Evolutionary conservation across 2,797 vertebrate genomes (phyloP), one percentile per base, ranked within the genome.

Genomic region (Sebastolobus alascanus): DNA sequence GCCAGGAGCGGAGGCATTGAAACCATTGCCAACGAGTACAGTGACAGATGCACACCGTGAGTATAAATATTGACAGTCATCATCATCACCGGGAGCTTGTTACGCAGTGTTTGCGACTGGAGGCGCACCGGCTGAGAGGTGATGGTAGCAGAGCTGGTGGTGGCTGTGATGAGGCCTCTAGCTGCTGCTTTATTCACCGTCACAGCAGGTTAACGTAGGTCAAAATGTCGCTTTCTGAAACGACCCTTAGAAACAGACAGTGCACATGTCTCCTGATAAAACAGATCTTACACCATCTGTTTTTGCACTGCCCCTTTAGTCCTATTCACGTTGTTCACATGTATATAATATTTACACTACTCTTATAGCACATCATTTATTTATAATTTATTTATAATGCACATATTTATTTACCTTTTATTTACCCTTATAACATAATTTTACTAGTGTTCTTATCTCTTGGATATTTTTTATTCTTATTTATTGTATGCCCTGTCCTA

Each of bases 11-110:
- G 98, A 66, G 98, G 98, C 78, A 99, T 99, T 90, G 98, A 99
- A 94, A 99, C 98, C 80, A 95, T 99, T 91, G 96, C 97, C 86
- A 99, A 99, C 78, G 98, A 99, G 40, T 98, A 98, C 96, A 98
- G 98, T 95, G 98, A 99, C 96, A 96, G 98, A 95, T 98, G 97
- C 94, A 99, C 98, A 27, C 98, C 98, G 98, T 99, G 85, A 98
- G 98, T 98, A 94, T 87, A 56, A 52, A 78, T 11, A 35, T 11
- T 79, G 87, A 70, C 78, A 80, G 79, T 68, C 91, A 80, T 84
- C 84, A 33, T 69, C 73, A 33, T 69, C 71, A 1, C 59, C 66
- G 75, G 77, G 71, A 86, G 76, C 67, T 87, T 78, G 84, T 94
- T 93, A 95, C 90, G 93, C 93, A 93, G 90, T 90, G 43, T 85